These are phyloP conservation scores for Tipula vernalis DNA, from an alignment of 2,888 invertebrate genomes.

Conservation along the genomic window DNA sequence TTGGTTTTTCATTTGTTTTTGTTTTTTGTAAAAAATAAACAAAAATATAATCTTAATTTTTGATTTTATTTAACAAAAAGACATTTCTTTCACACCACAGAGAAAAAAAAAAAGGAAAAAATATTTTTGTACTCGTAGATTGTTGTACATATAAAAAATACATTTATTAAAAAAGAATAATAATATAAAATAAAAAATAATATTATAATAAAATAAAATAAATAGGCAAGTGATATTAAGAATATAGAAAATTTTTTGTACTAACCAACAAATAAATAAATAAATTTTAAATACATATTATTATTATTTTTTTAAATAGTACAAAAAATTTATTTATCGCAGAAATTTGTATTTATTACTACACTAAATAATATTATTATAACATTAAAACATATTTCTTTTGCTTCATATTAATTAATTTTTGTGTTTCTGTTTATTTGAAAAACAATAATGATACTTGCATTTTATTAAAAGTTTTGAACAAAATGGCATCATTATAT, in stretches of 20 bases:
- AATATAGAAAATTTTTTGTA: background rate
- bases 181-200: background rate
- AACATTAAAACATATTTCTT: background rate
- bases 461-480: background rate
- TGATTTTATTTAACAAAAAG: background rate
- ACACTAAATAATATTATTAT: background rate
- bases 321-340: background rate
- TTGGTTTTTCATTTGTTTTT: background rate
- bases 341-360: background rate
- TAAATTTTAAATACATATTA: background rate
- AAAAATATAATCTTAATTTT: background rate
- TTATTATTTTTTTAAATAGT: background rate
- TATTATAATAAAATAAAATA: background rate
- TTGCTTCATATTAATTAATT: background rate
- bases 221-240: slow-evolving; percentile 4
- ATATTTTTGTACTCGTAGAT: slow-evolving; percentile 4
- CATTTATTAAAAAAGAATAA: background rate
- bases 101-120: background rate
- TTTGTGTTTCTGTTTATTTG: background rate
- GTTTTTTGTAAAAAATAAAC: background rate
- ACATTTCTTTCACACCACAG: background rate
- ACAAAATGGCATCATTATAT: background rate
- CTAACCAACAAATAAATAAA: background rate
- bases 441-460: background rate
- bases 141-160: background rate